phyloP scores from a whole-genome alignment of 1,140 invertebrate genomes.

The Dinoponera quadriceps region DNA sequence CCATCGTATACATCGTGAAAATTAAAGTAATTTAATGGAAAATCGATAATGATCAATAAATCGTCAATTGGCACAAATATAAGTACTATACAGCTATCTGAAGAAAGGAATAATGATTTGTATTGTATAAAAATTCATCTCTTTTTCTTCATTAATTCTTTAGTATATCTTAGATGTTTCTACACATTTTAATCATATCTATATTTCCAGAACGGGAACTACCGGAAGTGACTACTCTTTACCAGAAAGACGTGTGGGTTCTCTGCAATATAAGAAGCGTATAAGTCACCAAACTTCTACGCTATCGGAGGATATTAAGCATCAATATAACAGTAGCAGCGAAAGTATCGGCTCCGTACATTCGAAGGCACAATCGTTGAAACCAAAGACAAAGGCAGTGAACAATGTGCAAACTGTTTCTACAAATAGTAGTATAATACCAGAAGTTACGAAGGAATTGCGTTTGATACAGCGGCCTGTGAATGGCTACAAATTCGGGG shows the following conservation, averaged over 20 bases:
- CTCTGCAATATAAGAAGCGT: constrained; percentile 85
- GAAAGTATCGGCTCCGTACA: constrained; percentile 88
- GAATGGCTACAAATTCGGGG: constrained; percentile 89
- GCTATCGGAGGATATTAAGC: constrained; percentile 86
- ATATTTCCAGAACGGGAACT: constrained; percentile 86
- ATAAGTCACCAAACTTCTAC: constrained; percentile 86
- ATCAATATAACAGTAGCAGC: constrained; percentile 90
- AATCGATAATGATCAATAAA: no score
- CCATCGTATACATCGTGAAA: no score
- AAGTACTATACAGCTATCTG: no score
- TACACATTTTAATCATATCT: constrained; percentile 12
- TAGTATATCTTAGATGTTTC: not conserved
- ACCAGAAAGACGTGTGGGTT: constrained; percentile 86
- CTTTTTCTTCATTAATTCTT: not conserved
- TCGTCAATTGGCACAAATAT: no score
- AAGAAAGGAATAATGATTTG: not conserved
- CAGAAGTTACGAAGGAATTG: constrained; percentile 82
- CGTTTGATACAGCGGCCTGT: constrained; percentile 84
- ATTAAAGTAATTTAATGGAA: no score
- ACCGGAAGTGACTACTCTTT: constrained; percentile 87
- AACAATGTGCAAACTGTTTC: constrained; percentile 76
- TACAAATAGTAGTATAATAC: constrained; percentile 81
- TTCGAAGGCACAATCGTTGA: constrained; percentile 81
- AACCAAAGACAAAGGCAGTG: constrained; percentile 77
- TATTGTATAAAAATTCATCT: not conserved